A percentile compares a stretch with the other conserved stretches of the same genome.
These are phyloP conservation scores for Syrphus vitripennis DNA, from an alignment of 2,888 invertebrate genomes.

Conservation along the genomic window DNA sequence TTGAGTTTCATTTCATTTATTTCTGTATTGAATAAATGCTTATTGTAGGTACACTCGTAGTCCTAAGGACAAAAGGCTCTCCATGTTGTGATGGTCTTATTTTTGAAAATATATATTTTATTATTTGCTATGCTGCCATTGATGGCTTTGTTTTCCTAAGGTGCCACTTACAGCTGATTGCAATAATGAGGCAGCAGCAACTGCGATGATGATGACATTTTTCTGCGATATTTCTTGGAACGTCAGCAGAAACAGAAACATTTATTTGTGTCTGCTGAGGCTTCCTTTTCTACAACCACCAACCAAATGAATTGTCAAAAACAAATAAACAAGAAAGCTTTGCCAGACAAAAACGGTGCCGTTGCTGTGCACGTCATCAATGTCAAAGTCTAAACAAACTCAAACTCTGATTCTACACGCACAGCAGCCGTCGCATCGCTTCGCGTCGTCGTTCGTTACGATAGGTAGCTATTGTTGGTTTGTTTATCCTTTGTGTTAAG, in stretches of 20 bases:
- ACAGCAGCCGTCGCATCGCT: background rate
- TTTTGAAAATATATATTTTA: background rate
- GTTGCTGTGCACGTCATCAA: slow-evolving; percentile 29
- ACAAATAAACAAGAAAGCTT: slow-evolving; percentile 22
- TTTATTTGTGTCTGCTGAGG: slow-evolving; percentile 8
- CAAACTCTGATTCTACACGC: slow-evolving; percentile 14
- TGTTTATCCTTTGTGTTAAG: slow-evolving; percentile 27
- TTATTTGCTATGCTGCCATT: slow-evolving; percentile 29
- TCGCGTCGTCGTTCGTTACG: background rate
- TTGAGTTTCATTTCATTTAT: slow-evolving; percentile 18
- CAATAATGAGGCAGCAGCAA: slow-evolving; percentile 69
- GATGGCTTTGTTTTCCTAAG: slow-evolving; percentile 67
- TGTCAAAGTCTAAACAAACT: slow-evolving; percentile 54
- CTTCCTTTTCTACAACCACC: background rate
- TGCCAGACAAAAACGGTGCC: slow-evolving; percentile 27
- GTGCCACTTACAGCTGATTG: slow-evolving; percentile 69
- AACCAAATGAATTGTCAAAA: slow-evolving; percentile 31
- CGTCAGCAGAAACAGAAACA: slow-evolving; percentile 28
- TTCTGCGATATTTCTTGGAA: slow-evolving; percentile 39
- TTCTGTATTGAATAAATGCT: slow-evolving; percentile 22
- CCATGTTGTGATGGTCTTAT: slow-evolving; percentile 11
- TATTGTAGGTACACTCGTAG: background rate
- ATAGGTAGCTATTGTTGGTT: slow-evolving; percentile 13
- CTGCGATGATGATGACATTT: slow-evolving; percentile 66
- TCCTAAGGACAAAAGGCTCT: background rate